Percentiles rank a stretch among this genome's conserved stretches.
Evolutionary conservation across 2,888 invertebrate species (phyloP).

Genomic region (Drosophila rellima): DNA sequence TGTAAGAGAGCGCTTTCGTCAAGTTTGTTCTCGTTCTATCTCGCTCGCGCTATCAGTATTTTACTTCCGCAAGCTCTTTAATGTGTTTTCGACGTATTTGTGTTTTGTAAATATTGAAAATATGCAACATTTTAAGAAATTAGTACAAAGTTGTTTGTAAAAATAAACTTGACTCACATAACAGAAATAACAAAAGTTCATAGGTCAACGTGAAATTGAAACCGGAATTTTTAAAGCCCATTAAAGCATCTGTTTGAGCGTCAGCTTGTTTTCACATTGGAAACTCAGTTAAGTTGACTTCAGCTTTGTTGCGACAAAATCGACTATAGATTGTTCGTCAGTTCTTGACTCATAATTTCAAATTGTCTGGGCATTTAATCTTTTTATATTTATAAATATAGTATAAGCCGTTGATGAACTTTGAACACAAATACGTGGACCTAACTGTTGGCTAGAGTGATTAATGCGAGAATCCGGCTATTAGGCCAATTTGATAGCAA

Average conservation of each 20-base stretch:
- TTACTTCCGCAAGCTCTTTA: slow-evolving; percentile 21
- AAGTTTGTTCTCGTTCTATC: slow-evolving; percentile 3
- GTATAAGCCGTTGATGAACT: slow-evolving; percentile 49
- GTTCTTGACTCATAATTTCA: slow-evolving; percentile 66
- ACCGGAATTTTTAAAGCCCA: background rate
- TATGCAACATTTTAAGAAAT: background rate
- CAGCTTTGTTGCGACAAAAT: slow-evolving; percentile 1
- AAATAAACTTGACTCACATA: background rate
- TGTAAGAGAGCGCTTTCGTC: slow-evolving; percentile 17
- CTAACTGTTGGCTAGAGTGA: slow-evolving; percentile 24
- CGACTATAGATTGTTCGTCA: slow-evolving; percentile 6
- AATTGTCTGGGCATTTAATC: slow-evolving; percentile 57
- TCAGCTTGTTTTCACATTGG: slow-evolving; percentile 12
- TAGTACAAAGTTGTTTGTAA: background rate
- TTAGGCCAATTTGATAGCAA: slow-evolving; percentile 40
- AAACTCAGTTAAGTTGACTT: slow-evolving; percentile 20
- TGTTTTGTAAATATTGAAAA: slow-evolving; percentile 23
- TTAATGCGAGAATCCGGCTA: slow-evolving; percentile 43
- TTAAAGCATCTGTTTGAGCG: background rate
- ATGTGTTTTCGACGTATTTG: slow-evolving; percentile 14
- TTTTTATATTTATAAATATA: slow-evolving; percentile 20
- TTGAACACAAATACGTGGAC: slow-evolving; percentile 58
- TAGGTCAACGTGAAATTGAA: background rate
- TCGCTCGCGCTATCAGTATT: slow-evolving; percentile 2
- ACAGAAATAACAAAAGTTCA: background rate